phyloP scores from a whole-genome alignment of 2,113 vertebrate genomes.

The Onychorhynchus coronatus region DNA sequence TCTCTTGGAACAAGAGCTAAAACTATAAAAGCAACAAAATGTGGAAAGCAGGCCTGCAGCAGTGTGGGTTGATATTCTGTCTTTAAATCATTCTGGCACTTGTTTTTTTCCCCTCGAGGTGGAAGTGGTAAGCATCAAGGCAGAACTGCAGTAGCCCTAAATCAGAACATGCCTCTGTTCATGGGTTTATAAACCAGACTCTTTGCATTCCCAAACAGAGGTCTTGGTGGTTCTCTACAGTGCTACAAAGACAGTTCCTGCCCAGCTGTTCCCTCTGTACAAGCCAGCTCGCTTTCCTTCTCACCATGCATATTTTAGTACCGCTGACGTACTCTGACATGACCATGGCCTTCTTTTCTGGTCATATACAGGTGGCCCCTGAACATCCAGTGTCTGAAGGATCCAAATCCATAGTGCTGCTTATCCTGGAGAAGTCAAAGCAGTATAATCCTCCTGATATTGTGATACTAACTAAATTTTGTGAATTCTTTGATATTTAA shows the following conservation, averaged over 20 bases:
- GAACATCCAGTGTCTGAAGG: neutral
- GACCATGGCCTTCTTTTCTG: neutral
- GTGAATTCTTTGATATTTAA: neutral
- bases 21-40: slow-evolving; percentile 59
- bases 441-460: neutral
- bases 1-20: slow-evolving; percentile 49
- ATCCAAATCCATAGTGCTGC: fast-evolving
- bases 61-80: slow-evolving; percentile 64
- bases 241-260: slow-evolving; percentile 13
- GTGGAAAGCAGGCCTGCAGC: slow-evolving; percentile 64
- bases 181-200: slow-evolving; percentile 43
- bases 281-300: neutral
- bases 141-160: slow-evolving; percentile 58
- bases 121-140: slow-evolving; percentile 55
- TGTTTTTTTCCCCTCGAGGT: slow-evolving; percentile 69
- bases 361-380: neutral
- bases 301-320: neutral
- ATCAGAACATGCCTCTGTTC: slow-evolving; percentile 43
- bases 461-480: neutral
- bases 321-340: neutral
- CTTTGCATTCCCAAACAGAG: slow-evolving; percentile 40
- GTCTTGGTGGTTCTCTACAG: neutral
- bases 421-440: neutral
- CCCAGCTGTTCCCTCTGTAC: neutral
- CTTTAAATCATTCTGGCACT: slow-evolving; percentile 72